Conservation (phyloP, 2,113 vertebrate species). For the Capreolus pygargus region DNA sequence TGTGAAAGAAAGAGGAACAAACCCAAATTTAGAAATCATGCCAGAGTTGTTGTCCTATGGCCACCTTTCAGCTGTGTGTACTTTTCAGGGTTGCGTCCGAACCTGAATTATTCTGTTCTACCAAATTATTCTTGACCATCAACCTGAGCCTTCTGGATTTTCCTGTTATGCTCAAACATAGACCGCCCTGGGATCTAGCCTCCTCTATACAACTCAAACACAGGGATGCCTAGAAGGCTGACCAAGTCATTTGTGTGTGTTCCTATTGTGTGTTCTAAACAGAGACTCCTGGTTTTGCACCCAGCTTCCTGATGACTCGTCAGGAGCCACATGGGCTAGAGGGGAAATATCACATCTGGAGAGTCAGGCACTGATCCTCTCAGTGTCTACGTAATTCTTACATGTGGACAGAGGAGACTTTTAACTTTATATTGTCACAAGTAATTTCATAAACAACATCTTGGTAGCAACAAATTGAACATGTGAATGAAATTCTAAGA, state of each 20-base stretch:
- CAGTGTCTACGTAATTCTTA: background rate
- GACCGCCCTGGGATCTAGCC: background rate
- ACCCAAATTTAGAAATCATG: background rate
- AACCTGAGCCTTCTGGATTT: background rate
- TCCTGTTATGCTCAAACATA: background rate
- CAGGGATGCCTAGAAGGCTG: background rate
- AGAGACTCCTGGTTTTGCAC: background rate
- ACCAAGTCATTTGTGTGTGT: background rate
- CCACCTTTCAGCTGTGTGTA: background rate
- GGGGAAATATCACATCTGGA: background rate
- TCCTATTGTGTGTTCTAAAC: background rate
- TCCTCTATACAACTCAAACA: background rate
- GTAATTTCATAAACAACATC: background rate
- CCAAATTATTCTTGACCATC: background rate
- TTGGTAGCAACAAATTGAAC: background rate
- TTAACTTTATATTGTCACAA: background rate
- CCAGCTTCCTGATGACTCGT: background rate
- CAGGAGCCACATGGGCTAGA: background rate
- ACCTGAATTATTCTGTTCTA: background rate
- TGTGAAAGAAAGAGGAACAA: background rate
- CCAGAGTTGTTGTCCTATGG: background rate
- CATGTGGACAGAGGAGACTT: background rate
- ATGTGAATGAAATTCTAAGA: background rate
- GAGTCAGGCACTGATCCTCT: background rate
- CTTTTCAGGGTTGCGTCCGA: background rate